These are phyloP conservation scores for Neomorphus geoffroyi DNA, from an alignment of 2,797 vertebrate species.

Conservation along the genomic window DNA sequence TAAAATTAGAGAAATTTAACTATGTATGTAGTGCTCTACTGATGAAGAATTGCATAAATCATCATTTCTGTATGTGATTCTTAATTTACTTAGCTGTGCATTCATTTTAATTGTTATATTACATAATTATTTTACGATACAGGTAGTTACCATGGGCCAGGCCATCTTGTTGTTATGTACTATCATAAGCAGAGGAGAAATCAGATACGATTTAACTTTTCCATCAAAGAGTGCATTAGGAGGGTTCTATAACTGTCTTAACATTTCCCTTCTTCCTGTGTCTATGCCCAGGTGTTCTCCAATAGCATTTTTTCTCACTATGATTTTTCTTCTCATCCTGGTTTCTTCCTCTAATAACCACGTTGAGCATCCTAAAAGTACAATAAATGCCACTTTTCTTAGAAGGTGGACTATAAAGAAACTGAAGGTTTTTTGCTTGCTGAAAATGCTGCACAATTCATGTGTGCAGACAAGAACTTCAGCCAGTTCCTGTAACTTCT, in stretches of 20 bases:
- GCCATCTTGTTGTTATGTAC: neutral
- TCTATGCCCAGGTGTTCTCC: neutral
- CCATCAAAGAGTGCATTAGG: neutral
- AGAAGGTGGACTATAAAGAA: neutral
- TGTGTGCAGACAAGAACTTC: neutral
- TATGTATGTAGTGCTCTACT: neutral
- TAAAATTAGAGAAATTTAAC: neutral
- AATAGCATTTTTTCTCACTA: neutral
- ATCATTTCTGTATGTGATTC: neutral
- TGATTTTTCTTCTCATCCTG: neutral
- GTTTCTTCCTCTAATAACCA: neutral
- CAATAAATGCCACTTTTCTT: neutral
- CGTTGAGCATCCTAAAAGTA: neutral
- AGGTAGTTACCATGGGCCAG: neutral
- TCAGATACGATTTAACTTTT: neutral
- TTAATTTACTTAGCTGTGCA: neutral
- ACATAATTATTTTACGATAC: neutral
- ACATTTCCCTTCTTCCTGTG: neutral
- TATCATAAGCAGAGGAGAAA: neutral
- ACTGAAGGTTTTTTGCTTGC: neutral
- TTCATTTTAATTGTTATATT: neutral
- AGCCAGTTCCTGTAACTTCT: neutral
- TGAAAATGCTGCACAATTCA: neutral
- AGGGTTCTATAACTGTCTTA: neutral
- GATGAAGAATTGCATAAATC: neutral